Percentiles rank a stretch among this genome's conserved stretches.
These are phyloP conservation scores for Phenganax stokvisi DNA, from an alignment of 92 coral and sea anemone genomes.

Conservation along the genomic window DNA sequence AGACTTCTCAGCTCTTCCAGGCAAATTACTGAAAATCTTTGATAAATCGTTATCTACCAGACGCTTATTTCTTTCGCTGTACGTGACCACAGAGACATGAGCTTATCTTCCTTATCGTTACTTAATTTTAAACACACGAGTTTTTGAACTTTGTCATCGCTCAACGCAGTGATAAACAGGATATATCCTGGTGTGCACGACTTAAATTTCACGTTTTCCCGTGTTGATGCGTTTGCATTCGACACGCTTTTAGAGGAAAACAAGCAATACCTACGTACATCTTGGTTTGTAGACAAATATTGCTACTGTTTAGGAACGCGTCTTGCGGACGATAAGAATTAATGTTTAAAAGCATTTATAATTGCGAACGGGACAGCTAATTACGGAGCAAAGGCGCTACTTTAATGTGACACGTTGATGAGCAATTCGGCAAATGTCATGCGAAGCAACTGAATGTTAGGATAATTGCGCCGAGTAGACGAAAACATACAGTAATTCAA, in stretches of 20 bases:
- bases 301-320: neutral
- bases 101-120: neutral
- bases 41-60: no score
- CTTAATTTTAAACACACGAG: neutral
- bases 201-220: neutral
- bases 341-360: slow-evolving; percentile 10
- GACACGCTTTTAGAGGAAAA: neutral
- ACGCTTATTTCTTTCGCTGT: no score
- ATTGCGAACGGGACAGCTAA: slow-evolving; percentile 18
- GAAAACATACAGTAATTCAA: no score
- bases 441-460: neutral
- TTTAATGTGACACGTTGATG: slow-evolving; percentile 10
- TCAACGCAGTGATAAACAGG: neutral
- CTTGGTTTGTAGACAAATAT: neutral
- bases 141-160: neutral
- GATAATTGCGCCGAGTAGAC: no score
- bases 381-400: neutral
- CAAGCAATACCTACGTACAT: neutral
- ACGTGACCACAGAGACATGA: no score
- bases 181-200: neutral
- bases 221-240: slow-evolving; percentile 4
- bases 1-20: no score
- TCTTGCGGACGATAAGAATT: slow-evolving; percentile 5
- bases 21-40: no score
- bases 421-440: neutral